Conservation (phyloP, 1,140 invertebrate genomes). For the Xylocopa sonorina region DNA sequence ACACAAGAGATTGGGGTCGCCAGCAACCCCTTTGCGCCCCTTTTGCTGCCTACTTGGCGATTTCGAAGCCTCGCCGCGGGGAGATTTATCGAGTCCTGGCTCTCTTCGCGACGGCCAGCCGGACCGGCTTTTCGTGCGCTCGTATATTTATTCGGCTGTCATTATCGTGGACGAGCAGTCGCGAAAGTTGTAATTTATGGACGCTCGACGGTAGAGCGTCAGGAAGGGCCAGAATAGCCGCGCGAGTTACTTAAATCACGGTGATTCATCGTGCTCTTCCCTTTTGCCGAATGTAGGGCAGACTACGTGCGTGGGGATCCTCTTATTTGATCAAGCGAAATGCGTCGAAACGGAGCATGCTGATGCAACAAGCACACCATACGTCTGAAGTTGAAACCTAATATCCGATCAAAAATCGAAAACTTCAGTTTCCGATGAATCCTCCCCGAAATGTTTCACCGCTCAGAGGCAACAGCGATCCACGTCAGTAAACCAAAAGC, state of each 20-base stretch:
- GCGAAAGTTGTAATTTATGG: conserved; percentile 7
- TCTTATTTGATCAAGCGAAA: too few species aligned
- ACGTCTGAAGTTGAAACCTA: too few species aligned
- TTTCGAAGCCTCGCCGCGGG: not conserved
- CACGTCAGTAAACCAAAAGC: too few species aligned
- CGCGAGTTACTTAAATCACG: not conserved
- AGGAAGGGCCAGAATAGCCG: not conserved
- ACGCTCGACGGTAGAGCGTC: too few species aligned
- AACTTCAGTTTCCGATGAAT: too few species aligned
- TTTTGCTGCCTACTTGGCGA: conserved; percentile 27
- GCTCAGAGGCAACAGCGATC: too few species aligned
- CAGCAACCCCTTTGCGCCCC: conserved; percentile 21
- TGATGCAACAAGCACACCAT: too few species aligned
- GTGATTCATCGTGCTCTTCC: not conserved
- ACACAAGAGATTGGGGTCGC: conserved; percentile 61
- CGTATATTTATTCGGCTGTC: conserved; percentile 8
- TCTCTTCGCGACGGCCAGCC: not conserved
- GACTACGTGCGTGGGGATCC: too few species aligned
- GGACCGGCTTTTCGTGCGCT: not conserved
- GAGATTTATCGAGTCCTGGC: conserved; percentile 30
- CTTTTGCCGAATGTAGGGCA: not conserved
- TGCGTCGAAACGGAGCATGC: too few species aligned
- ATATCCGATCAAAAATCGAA: too few species aligned
- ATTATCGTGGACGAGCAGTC: not conserved
- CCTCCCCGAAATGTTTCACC: too few species aligned